Evolutionary conservation across 2,113 vertebrate genomes (phyloP).

Genomic region (Nycticebus coucang): DNA sequence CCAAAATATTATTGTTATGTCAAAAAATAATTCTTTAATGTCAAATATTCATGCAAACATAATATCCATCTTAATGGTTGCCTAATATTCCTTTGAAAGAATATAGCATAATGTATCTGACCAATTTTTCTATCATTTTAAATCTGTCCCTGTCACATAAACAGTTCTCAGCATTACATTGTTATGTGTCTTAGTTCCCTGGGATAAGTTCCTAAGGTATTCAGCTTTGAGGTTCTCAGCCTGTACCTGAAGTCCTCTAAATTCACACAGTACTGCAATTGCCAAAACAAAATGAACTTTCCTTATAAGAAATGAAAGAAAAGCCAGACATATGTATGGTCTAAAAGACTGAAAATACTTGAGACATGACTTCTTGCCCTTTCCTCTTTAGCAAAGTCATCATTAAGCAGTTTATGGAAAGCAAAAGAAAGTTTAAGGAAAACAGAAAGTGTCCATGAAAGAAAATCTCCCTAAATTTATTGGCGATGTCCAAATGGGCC

Average conservation of each 20-base stretch:
- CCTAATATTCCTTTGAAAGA: neutral
- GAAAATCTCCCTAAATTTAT: neutral
- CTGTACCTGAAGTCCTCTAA: neutral
- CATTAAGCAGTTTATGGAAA: neutral
- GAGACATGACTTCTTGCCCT: neutral
- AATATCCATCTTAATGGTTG: neutral
- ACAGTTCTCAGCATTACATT: neutral
- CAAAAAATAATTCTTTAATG: neutral
- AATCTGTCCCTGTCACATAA: neutral
- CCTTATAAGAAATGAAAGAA: neutral
- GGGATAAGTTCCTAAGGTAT: neutral
- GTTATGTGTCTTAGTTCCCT: neutral
- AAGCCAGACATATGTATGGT: neutral
- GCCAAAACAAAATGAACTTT: neutral
- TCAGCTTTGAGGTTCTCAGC: neutral
- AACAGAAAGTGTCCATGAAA: neutral
- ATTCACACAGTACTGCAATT: neutral
- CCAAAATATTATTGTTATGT: neutral
- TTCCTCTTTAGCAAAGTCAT: neutral
- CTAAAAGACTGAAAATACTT: neutral
- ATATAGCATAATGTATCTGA: neutral
- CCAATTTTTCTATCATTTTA: neutral
- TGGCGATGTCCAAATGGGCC: neutral
- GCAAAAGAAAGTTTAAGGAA: conserved; percentile 7
- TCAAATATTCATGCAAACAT: neutral